Evolutionary conservation across 2,797 vertebrate genomes (phyloP).

Genomic region (Falco columbarius): DNA sequence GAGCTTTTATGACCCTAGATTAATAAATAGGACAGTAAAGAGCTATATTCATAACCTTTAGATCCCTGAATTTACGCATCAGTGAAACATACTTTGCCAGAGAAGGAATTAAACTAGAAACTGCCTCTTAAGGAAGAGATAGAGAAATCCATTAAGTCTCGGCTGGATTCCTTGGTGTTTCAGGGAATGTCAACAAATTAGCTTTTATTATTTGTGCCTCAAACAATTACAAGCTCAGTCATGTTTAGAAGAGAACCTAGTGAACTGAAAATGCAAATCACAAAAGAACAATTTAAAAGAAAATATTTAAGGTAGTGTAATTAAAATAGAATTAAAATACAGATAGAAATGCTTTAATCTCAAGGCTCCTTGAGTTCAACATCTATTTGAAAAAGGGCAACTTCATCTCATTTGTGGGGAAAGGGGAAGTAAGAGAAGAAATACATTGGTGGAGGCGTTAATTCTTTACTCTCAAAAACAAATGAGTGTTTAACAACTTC

Average conservation of each 20-base stretch:
- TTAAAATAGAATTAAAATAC: slow-evolving; percentile 21
- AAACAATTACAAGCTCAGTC: slow-evolving; percentile 12
- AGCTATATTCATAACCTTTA: slow-evolving; percentile 25
- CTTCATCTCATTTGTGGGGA: background rate
- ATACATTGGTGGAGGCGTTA: background rate
- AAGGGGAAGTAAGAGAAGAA: background rate
- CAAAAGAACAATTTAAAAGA: background rate
- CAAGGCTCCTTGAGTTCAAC: background rate
- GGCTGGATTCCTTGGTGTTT: slow-evolving; percentile 30
- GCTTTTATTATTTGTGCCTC: slow-evolving; percentile 46
- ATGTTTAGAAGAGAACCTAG: slow-evolving; percentile 19
- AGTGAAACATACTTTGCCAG: slow-evolving; percentile 4
- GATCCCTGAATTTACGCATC: background rate
- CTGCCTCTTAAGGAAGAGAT: slow-evolving; percentile 15
- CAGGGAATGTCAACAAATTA: slow-evolving; percentile 31
- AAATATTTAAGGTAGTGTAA: slow-evolving; percentile 14
- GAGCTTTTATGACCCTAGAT: background rate
- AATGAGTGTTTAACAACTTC: background rate
- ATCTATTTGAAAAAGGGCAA: background rate
- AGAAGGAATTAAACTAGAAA: slow-evolving; percentile 39
- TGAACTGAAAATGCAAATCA: slow-evolving; percentile 5
- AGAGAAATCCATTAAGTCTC: slow-evolving; percentile 30
- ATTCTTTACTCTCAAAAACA: background rate
- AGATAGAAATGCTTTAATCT: background rate
- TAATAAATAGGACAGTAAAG: slow-evolving; percentile 38